Evolutionary conservation across 2,113 vertebrate species (phyloP).

Genomic region (rat (Rattus norvegicus)): GRCr8 NC_086027.1:110673501-110674000

Average conservation of each 20-base stretch:
- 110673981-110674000: fast-evolving
- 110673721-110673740: constrained; percentile 1
- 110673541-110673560: neutral
- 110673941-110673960: neutral
- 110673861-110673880: neutral
- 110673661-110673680: neutral
- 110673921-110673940: neutral
- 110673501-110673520: neutral
- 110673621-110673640: constrained; percentile 3
- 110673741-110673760: neutral
- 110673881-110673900: neutral
- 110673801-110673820: neutral
- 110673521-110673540: neutral
- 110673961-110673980: neutral
- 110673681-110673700: constrained; percentile 33
- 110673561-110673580: constrained; percentile 22
- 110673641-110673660: constrained; percentile 16
- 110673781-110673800: neutral
- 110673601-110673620: neutral
- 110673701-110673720: neutral
- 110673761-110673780: neutral
- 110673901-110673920: neutral
- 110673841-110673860: neutral
- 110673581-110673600: constrained; percentile 32
- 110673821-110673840: neutral